Conservation (phyloP, 2,797 vertebrate genomes). For the Todus mexicanus region DNA sequence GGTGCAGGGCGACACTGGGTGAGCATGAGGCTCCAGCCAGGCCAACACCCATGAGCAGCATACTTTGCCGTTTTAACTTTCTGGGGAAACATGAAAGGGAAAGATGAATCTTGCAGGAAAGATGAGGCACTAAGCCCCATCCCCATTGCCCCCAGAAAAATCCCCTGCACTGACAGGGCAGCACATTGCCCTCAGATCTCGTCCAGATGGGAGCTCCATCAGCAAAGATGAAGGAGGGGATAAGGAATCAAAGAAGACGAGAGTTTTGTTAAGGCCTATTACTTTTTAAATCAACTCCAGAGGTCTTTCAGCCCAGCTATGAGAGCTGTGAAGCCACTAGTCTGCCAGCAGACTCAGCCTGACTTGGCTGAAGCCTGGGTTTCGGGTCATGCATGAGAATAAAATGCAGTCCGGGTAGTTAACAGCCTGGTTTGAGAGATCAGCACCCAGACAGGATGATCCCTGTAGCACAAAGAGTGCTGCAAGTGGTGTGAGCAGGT, state of each 20-base stretch:
- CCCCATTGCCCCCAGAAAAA: fast-evolving
- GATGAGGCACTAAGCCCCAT: not conserved
- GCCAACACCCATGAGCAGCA: fast-evolving
- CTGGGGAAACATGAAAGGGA: not conserved
- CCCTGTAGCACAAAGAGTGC: not conserved
- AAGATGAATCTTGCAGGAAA: not conserved
- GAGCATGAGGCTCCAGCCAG: not conserved
- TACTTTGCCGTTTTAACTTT: not conserved
- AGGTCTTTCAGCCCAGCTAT: not conserved
- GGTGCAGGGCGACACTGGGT: too few species aligned
- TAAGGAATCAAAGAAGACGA: not conserved
- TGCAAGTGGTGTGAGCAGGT: not conserved
- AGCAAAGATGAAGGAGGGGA: not conserved
- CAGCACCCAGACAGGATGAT: fast-evolving
- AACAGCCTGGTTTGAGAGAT: not conserved
- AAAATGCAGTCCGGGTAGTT: not conserved
- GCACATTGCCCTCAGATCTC: not conserved
- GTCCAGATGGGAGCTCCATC: not conserved
- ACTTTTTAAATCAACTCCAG: not conserved
- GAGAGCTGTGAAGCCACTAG: not conserved
- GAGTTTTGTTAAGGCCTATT: not conserved
- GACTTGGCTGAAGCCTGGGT: not conserved
- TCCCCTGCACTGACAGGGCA: not conserved
- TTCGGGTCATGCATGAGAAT: not conserved
- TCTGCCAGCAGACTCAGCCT: not conserved